phyloP scores from a whole-genome alignment of 2,888 invertebrate genomes.

The Camponotus fellah region DNA sequence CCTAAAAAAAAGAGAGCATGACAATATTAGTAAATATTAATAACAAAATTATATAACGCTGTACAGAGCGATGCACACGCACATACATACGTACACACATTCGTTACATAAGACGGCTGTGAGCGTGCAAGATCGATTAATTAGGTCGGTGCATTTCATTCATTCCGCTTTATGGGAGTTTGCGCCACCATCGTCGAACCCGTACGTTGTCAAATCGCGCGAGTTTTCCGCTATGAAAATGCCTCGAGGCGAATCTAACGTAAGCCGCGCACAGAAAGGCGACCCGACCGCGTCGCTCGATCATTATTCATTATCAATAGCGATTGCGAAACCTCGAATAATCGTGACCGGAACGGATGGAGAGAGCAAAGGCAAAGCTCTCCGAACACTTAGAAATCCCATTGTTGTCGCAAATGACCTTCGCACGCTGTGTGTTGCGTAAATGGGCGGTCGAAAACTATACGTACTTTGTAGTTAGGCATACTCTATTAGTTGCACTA shows the following conservation, averaged over 20 bases:
- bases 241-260: neutral
- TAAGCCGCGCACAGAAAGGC: conserved; percentile 26
- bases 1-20: neutral
- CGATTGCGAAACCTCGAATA: conserved; percentile 72
- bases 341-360: conserved; percentile 73
- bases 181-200: neutral
- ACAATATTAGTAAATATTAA: conserved; percentile 33
- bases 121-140: conserved; percentile 41
- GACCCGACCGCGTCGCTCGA: conserved; percentile 32
- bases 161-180: conserved; percentile 27
- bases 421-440: conserved; percentile 73
- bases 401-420: conserved; percentile 76
- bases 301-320: conserved; percentile 61
- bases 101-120: conserved; percentile 39
- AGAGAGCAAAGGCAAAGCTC: conserved; percentile 69
- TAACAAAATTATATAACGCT: conserved; percentile 32
- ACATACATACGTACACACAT: too few relatives aligned
- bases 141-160: conserved; percentile 44
- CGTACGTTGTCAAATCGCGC: conserved; percentile 45
- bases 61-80: neutral
- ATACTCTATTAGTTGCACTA: conserved; percentile 63
- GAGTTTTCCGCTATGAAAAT: conserved; percentile 46
- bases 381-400: conserved; percentile 68
- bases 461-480: conserved; percentile 68
- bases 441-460: conserved; percentile 75